Conservation (phyloP, 1,140 invertebrate genomes). For the Lepidurus apus region DNA sequence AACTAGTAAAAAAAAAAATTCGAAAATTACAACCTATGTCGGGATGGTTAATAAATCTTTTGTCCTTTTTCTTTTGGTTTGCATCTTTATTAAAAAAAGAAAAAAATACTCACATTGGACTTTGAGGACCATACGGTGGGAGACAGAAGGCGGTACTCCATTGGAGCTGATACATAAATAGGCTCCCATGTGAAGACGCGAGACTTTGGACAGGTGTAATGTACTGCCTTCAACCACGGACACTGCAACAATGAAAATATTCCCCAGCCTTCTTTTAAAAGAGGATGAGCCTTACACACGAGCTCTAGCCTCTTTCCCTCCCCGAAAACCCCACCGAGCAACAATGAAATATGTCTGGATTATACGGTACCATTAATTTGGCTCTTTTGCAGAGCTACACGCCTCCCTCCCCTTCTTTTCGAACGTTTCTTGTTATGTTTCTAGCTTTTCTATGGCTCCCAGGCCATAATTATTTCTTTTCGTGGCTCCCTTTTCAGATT, state of each 20-base stretch:
- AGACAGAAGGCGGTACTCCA: slow-evolving; percentile 77
- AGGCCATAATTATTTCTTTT: not conserved
- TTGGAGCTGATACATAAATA: slow-evolving; percentile 81
- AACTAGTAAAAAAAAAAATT: slow-evolving; percentile 41
- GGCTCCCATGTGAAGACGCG: slow-evolving; percentile 77
- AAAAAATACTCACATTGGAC: slow-evolving; percentile 70
- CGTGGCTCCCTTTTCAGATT: no score
- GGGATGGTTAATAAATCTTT: not conserved
- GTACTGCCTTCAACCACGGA: slow-evolving; percentile 68
- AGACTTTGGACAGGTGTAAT: slow-evolving; percentile 72
- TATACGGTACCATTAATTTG: not conserved
- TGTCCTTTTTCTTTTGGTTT: not conserved
- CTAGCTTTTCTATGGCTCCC: not conserved
- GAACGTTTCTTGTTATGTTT: not conserved
- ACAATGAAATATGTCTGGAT: slow-evolving; percentile 4
- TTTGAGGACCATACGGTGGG: slow-evolving; percentile 78
- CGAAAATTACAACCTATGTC: not conserved
- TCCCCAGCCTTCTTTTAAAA: no score
- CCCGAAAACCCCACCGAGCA: slow-evolving; percentile 8
- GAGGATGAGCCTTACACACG: no score
- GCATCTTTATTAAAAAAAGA: not conserved
- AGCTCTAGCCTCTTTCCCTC: no score
- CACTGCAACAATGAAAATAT: slow-evolving; percentile 58
- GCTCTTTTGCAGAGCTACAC: not conserved
- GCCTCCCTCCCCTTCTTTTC: not conserved